Evolutionary conservation across 2,797 vertebrate genomes (phyloP), one percentile per base, ranked within the genome.

Genomic region (Tangara arthus): DNA sequence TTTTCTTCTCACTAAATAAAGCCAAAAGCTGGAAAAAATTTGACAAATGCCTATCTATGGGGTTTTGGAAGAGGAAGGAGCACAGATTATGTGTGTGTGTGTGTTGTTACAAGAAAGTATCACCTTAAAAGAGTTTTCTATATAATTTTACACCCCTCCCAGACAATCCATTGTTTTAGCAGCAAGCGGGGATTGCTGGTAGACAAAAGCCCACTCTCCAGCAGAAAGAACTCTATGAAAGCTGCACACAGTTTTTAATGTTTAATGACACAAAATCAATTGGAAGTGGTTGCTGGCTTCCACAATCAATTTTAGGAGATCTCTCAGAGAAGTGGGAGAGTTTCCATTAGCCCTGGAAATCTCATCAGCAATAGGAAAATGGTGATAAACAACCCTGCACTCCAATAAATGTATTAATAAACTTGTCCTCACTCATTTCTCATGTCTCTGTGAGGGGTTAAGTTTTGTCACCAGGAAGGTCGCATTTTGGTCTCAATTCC

Each of bases 301-400:
- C 56, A 90, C 81, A 57, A 70, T 93, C 89, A 92, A 93, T 93
- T 95, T 77, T 46, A 77, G 78, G 50, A 91, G 75, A 73, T 77
- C 41, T 90, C 83, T 89, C 64, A 60, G 68, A 90, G 60, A 87
- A 87, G 78, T 39, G 64, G 80, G 75, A 73, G 89, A 92, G 73
- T 92, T 97, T 93, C 86, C 89, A 93, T 95, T 92, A 96, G 87
- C 68, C 78, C 60, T 77, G 57, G 68, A 94, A 97, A 85, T 93
- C 71, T 92, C 90, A 90, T 93, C 88, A 95, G 47, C 0, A 1
- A 32, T 44, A 87, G 71, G 68, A 89, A 89, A 94, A 92, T 87
- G 55, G 57, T 87, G 81, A 89, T 87, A 77, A 95, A 94, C 30
- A 85, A 9, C 64, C 39, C 78, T 22, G 32, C 42, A 68, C 84